Evolutionary conservation across 2,888 invertebrate genomes (phyloP).

Genomic region (Cataglyphis albicans): DNA sequence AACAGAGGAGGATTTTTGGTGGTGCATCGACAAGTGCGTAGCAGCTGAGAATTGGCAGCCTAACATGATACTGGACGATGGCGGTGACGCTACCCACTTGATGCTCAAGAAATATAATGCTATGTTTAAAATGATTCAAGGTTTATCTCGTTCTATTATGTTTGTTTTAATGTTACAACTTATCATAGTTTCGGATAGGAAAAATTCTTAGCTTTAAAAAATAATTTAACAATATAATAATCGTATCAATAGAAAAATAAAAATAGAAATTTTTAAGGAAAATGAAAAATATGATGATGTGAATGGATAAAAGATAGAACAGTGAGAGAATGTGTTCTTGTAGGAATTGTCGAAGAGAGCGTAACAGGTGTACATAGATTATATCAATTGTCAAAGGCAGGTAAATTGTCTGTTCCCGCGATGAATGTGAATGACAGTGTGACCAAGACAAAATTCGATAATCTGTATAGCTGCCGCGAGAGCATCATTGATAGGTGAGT

Average conservation of each 20-base stretch:
- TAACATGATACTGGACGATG: constrained; percentile 99
- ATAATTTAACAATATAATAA: not conserved
- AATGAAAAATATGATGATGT: not conserved
- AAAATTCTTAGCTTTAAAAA: not conserved
- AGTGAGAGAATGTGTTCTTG: constrained; percentile 60
- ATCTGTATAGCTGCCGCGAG: constrained; percentile 97
- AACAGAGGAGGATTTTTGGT: constrained; percentile 99
- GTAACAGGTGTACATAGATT: constrained; percentile 99
- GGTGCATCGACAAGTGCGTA: constrained; percentile 99
- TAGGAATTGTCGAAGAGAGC: constrained; percentile 98
- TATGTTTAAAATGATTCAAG: constrained; percentile 97
- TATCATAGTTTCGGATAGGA: not conserved
- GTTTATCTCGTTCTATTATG: constrained; percentile 82
- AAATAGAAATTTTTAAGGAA: not conserved
- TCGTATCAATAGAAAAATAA: not conserved
- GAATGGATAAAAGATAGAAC: not conserved
- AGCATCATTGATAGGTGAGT: constrained; percentile 93
- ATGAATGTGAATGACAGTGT: constrained; percentile 99
- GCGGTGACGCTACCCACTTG: constrained; percentile 98
- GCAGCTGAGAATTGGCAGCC: constrained; percentile 97
- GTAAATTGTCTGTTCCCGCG: constrained; percentile 97
- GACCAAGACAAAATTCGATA: constrained; percentile 99
- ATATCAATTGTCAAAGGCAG: constrained; percentile 97
- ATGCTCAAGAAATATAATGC: constrained; percentile 98
- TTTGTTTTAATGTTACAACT: constrained; percentile 12